Conservation (phyloP, 1,140 invertebrate species). For the Archivesica marissinica region DNA sequence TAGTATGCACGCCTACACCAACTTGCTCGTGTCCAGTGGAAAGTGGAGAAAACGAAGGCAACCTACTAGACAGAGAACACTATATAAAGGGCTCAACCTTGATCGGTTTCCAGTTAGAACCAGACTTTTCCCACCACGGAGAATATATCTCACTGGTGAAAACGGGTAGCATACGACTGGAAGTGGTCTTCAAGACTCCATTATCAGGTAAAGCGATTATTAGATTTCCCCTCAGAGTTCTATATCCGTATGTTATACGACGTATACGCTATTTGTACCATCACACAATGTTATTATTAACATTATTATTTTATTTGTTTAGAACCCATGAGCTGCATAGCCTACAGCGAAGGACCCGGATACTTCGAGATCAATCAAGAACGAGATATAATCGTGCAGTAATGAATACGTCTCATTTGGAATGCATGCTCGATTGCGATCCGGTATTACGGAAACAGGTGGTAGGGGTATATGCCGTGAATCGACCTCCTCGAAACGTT, state of each 20-base stretch:
- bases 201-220: background rate
- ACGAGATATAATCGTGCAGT: conserved; percentile 31
- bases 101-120: conserved; percentile 55
- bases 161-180: conserved; percentile 41
- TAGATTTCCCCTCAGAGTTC: background rate
- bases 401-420: conserved; percentile 46
- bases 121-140: conserved; percentile 37
- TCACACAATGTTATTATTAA: conserved; percentile 6
- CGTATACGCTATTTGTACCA: background rate
- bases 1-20: conserved; percentile 13
- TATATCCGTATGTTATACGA: background rate
- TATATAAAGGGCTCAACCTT: conserved; percentile 38
- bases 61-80: conserved; percentile 28
- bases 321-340: background rate
- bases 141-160: conserved; percentile 39
- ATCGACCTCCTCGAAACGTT: background rate
- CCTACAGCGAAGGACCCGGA: conserved; percentile 1
- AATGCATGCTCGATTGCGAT: conserved; percentile 59
- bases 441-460: conserved; percentile 33
- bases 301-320: background rate
- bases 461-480: background rate
- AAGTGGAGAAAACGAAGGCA: conserved; percentile 55
- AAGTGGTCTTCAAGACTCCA: conserved; percentile 21
- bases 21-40: conserved; percentile 17
- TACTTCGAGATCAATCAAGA: conserved; percentile 62